These are phyloP conservation scores for Catocala fraxini DNA, from an alignment of 2,888 invertebrate species.

Conservation along the genomic window DNA sequence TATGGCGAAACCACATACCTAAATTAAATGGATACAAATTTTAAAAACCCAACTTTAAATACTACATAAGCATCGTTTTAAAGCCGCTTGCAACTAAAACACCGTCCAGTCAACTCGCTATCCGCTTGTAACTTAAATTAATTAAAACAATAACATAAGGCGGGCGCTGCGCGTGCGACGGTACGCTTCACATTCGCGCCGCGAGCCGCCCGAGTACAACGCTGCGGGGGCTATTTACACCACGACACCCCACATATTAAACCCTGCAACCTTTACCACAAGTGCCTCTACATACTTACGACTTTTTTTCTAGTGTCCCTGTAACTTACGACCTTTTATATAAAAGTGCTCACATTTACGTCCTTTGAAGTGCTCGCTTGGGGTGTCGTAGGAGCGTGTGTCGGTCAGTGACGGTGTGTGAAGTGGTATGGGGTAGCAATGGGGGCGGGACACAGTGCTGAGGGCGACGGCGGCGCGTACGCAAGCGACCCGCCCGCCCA, in stretches of 20 bases:
- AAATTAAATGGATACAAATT: too few relatives aligned
- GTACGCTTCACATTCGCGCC: constrained; percentile 83
- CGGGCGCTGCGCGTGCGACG: constrained; percentile 79
- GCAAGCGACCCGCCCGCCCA: constrained; percentile 84
- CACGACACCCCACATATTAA: constrained; percentile 66
- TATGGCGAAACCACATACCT: too few relatives aligned
- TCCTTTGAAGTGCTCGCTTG: constrained; percentile 17
- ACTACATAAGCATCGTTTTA: background rate
- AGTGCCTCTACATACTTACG: constrained; percentile 16
- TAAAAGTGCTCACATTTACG: constrained; percentile 15
- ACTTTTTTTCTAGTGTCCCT: constrained; percentile 35
- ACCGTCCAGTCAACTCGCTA: constrained; percentile 34
- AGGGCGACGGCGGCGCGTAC: constrained; percentile 81
- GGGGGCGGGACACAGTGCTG: constrained; percentile 86
- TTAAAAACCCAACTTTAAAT: too few relatives aligned
- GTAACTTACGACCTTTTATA: constrained; percentile 24
- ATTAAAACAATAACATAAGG: constrained; percentile 71
- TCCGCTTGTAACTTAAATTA: constrained; percentile 69
- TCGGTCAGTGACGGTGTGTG: constrained; percentile 80
- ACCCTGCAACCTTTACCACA: constrained; percentile 6
- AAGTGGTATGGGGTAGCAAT: constrained; percentile 82
- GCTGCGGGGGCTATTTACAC: constrained; percentile 65
- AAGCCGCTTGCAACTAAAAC: constrained; percentile 6
- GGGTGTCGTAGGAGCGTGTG: constrained; percentile 76
- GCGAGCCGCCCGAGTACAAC: constrained; percentile 76